phyloP scores from a whole-genome alignment of 2,888 invertebrate species.

The Cremastinae sp. region DNA sequence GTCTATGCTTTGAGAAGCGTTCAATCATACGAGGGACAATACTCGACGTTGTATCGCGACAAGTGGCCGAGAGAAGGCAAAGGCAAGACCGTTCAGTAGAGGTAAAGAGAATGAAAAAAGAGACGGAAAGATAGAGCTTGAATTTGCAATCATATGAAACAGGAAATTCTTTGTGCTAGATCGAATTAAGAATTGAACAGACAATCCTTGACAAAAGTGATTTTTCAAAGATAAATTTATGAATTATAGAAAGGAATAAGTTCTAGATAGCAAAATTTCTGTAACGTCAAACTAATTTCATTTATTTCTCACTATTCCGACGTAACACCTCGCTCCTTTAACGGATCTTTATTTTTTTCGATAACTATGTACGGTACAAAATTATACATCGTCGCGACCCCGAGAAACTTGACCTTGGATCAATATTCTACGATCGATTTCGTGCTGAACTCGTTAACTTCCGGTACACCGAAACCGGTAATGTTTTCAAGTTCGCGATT shows the following conservation, averaged over 20 bases:
- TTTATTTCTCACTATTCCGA: too few relatives aligned
- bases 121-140: background rate
- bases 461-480: slow-evolving; percentile 58
- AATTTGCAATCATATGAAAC: slow-evolving; percentile 40
- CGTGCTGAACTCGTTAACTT: slow-evolving; percentile 52
- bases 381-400: slow-evolving; percentile 14
- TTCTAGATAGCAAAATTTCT: too few relatives aligned
- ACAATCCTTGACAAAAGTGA: background rate
- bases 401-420: slow-evolving; percentile 43
- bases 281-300: too few relatives aligned
- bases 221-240: background rate
- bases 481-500: slow-evolving; percentile 50
- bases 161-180: slow-evolving; percentile 39
- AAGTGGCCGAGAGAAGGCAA: slow-evolving; percentile 39
- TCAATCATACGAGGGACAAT: slow-evolving; percentile 55
- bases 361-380: slow-evolving; percentile 23
- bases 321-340: too few relatives aligned
- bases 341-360: slow-evolving; percentile 18
- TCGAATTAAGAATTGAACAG: slow-evolving; percentile 6
- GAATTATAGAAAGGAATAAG: background rate
- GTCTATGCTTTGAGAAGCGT: slow-evolving; percentile 22
- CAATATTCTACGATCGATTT: slow-evolving; percentile 32
- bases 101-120: background rate
- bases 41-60: slow-evolving; percentile 43
- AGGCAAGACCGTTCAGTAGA: slow-evolving; percentile 9